Evolutionary conservation across 2,888 invertebrate species (phyloP).

Genomic region (Heliconius sara): DNA sequence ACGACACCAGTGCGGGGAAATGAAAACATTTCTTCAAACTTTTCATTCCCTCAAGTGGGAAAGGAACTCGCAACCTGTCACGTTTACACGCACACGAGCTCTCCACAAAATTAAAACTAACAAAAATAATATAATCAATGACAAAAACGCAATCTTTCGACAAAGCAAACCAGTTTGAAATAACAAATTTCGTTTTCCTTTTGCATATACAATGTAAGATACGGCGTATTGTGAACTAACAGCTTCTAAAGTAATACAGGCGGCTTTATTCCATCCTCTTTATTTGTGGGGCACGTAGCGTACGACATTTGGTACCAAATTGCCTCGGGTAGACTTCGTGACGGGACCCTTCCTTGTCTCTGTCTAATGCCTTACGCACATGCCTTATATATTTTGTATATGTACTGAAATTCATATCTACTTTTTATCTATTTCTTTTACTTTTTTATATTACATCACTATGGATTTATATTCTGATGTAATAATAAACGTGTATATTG

Average conservation of each 20-base stretch:
- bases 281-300: conserved; percentile 80
- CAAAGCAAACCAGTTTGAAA: conserved; percentile 41
- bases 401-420: conserved; percentile 34
- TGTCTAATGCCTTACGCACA: conserved; percentile 73
- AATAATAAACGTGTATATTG: neutral
- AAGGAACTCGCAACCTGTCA: too few relatives aligned
- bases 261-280: conserved; percentile 76
- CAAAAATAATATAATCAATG: conserved; percentile 16
- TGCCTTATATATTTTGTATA: conserved; percentile 64
- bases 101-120: neutral
- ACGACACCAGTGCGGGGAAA: too few relatives aligned
- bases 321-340: conserved; percentile 80
- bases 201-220: conserved; percentile 47
- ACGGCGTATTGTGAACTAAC: conserved; percentile 57
- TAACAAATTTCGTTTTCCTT: conserved; percentile 44
- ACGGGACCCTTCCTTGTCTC: conserved; percentile 66
- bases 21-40: too few relatives aligned
- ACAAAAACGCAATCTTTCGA: conserved; percentile 22
- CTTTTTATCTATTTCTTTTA: conserved; percentile 9
- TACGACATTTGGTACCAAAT: conserved; percentile 82
- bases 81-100: too few relatives aligned
- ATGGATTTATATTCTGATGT: neutral
- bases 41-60: too few relatives aligned
- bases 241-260: conserved; percentile 69
- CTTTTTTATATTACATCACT: neutral